Base-by-base conservation (phyloP, 2,797 vertebrate genomes). In the Capromys pilorides region DNA sequence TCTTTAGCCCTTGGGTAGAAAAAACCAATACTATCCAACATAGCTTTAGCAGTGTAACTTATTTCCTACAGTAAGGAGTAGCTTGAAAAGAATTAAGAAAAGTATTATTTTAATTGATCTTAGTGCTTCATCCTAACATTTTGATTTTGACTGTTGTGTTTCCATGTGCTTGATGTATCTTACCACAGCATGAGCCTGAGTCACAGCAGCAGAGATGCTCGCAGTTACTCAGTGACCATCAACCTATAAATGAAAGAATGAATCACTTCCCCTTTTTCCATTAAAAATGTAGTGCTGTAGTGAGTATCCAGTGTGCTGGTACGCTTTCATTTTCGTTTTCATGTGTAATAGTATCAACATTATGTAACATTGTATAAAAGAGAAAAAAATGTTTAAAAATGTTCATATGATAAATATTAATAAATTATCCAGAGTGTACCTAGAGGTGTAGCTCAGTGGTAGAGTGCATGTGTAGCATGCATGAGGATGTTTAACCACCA, bases 281-380 rank as follows among this genome's bases (percentile, higher is more conserved):
- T 77, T 75, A 90, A 88, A 61, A 94, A 26, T 69, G 16, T 80
- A 54, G 3, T 41, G 91, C 61, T 90, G 51, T 54, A 95, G 24
- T 93, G 78, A 91, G 22, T 80, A 89, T 33, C 1, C 6, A 79
- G 7, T 64, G 18, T 92, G 36, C 88, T 94, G 51, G 26, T 94
- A 77, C 61, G 91, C 91, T 54, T 75, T 75, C 92, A 64, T 91
- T 93, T 75, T 75, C 92, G 59, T 91, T 93, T 96, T 86, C 54
- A 67, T 6, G 57, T 93, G 26, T 28, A 77, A 57, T 95, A 78
- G 16, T 26, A 64, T 75, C 10, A 88, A 11, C 16, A 84, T 93
- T 82, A 39, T 77, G 59, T 36, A 89, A 59, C 8, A 45, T 45
- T 45, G 8, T 45, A 8, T 83, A 89, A 83, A 88, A 87, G 31